phyloP scores from a whole-genome alignment of 2,888 invertebrate genomes.

The Spilarctia lutea region DNA sequence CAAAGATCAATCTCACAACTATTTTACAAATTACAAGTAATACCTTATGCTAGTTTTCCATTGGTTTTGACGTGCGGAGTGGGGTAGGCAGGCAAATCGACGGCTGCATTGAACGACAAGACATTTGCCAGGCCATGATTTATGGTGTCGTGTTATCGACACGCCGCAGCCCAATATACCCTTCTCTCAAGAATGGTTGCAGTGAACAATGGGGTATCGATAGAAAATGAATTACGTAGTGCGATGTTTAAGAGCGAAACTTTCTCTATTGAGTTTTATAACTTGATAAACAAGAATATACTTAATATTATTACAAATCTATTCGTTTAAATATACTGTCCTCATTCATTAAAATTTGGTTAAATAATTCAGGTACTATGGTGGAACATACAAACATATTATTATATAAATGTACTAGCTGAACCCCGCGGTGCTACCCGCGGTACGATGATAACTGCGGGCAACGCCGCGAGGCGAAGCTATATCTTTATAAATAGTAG shows the following conservation, averaged over 20 bases:
- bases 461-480: no score
- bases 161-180: constrained; percentile 75
- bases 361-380: no score
- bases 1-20: neutral
- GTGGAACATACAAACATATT: no score
- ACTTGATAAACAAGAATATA: neutral
- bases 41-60: constrained; percentile 38
- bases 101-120: constrained; percentile 78
- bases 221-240: constrained; percentile 18
- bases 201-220: constrained; percentile 37
- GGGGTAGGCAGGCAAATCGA: constrained; percentile 75
- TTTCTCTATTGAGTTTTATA: neutral
- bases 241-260: neutral
- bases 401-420: no score
- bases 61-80: constrained; percentile 32
- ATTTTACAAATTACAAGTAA: constrained; percentile 4
- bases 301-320: no score
- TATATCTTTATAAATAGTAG: no score
- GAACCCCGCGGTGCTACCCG: no score
- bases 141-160: constrained; percentile 84
- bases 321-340: no score
- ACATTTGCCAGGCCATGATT: constrained; percentile 83
- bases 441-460: no score
- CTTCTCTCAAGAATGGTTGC: constrained; percentile 61
- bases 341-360: no score